Evolutionary conservation across 2,113 vertebrate genomes (phyloP).

Genomic region (Alligator mississippiensis): DNA sequence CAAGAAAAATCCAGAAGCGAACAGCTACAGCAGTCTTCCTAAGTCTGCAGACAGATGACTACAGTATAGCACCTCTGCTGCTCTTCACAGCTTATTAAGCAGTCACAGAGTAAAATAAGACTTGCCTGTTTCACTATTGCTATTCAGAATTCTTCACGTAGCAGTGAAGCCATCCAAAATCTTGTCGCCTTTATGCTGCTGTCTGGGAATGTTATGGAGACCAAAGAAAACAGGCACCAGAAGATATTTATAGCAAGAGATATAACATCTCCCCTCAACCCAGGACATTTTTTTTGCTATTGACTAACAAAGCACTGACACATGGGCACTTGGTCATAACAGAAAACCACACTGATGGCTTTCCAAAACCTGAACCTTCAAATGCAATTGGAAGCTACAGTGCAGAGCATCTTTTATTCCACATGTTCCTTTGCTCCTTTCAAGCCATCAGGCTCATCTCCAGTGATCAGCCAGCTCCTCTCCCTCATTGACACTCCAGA

Average conservation of each 20-base stretch:
- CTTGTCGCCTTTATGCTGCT: background rate
- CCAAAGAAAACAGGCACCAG: background rate
- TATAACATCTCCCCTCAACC: background rate
- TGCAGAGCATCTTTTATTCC: background rate
- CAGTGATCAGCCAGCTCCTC: background rate
- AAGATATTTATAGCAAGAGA: background rate
- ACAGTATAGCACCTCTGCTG: background rate
- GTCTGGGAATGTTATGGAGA: background rate
- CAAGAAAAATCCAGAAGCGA: background rate
- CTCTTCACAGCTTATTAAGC: background rate
- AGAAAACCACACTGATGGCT: background rate
- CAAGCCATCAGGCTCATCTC: background rate
- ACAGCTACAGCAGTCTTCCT: background rate
- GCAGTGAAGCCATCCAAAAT: background rate
- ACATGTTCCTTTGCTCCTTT: background rate
- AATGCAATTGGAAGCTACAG: background rate
- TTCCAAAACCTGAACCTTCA: background rate
- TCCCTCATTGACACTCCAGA: background rate
- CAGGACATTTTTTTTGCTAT: too few relatives aligned
- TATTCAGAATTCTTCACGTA: background rate
- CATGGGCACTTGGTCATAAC: background rate
- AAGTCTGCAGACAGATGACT: background rate
- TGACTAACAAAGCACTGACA: background rate
- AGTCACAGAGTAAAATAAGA: background rate
- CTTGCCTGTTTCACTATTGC: background rate